Percentiles rank a stretch among this genome's conserved stretches.
phyloP scores from a whole-genome alignment of 2,888 invertebrate species.

The Melitaea athalia region DNA sequence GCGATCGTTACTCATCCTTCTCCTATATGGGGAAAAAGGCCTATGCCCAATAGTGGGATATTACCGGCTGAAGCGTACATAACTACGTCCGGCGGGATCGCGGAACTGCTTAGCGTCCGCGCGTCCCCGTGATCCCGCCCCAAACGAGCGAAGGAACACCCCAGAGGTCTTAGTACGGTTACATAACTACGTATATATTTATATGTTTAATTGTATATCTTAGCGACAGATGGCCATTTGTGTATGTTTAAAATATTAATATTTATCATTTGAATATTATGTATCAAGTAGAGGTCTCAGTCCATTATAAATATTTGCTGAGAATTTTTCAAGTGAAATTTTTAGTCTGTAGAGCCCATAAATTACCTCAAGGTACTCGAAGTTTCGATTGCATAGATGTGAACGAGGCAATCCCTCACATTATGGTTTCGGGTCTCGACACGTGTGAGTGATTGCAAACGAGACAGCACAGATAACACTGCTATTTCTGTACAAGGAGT shows the following conservation, averaged over 20 bases:
- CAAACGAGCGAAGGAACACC: too few relatives aligned
- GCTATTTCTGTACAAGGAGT: constrained; percentile 8
- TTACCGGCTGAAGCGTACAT: too few relatives aligned
- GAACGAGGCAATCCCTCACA: constrained; percentile 18
- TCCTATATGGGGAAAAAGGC: too few relatives aligned
- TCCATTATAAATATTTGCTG: not conserved
- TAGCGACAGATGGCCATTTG: too few relatives aligned
- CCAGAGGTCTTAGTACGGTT: too few relatives aligned
- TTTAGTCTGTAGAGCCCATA: constrained; percentile 27
- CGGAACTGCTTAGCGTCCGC: too few relatives aligned
- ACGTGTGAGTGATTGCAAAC: constrained; percentile 25
- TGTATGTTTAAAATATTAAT: too few relatives aligned
- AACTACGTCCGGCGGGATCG: too few relatives aligned
- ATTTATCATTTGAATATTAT: not conserved
- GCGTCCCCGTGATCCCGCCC: too few relatives aligned
- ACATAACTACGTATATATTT: not conserved
- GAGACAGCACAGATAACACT: constrained; percentile 23
- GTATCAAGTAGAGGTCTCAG: not conserved
- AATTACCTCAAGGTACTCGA: constrained; percentile 23
- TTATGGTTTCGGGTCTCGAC: constrained; percentile 16
- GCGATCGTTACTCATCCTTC: too few relatives aligned
- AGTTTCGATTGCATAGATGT: constrained; percentile 19
- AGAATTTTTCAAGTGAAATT: not conserved
- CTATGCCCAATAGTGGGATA: too few relatives aligned
- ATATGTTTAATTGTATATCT: not conserved